A percentile compares a stretch with the other conserved stretches of the same genome.
These are phyloP conservation scores for Anticlea derivata DNA, from an alignment of 2,888 invertebrate species.

Conservation along the genomic window DNA sequence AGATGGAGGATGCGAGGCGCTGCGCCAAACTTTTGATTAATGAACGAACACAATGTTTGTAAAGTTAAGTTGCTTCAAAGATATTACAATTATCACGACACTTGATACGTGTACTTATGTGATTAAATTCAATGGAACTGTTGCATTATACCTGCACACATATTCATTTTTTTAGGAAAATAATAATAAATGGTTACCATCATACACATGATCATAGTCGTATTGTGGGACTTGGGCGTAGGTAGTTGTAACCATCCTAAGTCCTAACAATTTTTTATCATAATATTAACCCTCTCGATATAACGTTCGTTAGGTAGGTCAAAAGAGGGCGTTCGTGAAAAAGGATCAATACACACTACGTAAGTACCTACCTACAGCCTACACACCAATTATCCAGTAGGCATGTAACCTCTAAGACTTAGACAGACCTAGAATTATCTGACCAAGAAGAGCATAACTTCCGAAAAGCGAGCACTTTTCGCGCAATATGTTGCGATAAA, in stretches of 20 bases:
- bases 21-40: conserved; percentile 84
- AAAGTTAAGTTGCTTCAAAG: conserved; percentile 75
- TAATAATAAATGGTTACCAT: too few species aligned
- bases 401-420: conserved; percentile 17
- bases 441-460: conserved; percentile 44
- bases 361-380: conserved; percentile 4
- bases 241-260: too few species aligned
- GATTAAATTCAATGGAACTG: conserved; percentile 3
- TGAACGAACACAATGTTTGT: conserved; percentile 79
- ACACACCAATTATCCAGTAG: conserved; percentile 9
- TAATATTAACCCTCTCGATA: background rate
- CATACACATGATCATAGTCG: too few species aligned
- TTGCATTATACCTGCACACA: background rate
- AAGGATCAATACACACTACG: conserved; percentile 27
- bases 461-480: conserved; percentile 67
- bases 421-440: conserved; percentile 11
- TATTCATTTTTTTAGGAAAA: too few species aligned
- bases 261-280: too few species aligned
- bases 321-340: conserved; percentile 28
- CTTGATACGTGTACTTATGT: conserved; percentile 45
- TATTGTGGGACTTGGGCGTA: background rate
- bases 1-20: conserved; percentile 71
- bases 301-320: conserved; percentile 16
- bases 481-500: conserved; percentile 73
- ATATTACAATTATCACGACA: conserved; percentile 74